Evolutionary conservation across 2,888 invertebrate species (phyloP).

Genomic region (Lasioglossum oenotherae): DNA sequence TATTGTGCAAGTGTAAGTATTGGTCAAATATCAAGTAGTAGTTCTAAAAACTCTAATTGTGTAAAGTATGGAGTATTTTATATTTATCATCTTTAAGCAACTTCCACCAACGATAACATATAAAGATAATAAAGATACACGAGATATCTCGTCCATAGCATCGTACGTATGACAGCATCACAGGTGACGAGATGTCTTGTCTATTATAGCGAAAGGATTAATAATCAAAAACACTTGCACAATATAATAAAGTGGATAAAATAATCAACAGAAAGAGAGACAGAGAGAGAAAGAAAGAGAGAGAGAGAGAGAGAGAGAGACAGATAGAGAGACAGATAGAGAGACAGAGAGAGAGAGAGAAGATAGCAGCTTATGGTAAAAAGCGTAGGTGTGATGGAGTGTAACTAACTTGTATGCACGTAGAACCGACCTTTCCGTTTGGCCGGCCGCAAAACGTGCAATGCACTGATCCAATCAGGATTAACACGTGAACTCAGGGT

Average conservation of each 20-base stretch:
- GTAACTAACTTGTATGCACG: conserved; percentile 85
- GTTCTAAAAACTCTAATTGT: too few species aligned
- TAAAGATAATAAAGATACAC: too few species aligned
- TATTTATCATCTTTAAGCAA: too few species aligned
- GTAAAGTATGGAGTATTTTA: too few species aligned
- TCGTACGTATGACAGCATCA: too few species aligned
- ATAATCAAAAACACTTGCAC: conserved; percentile 43
- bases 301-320: conserved; percentile 18
- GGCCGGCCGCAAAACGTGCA: conserved; percentile 91
- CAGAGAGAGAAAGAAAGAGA: conserved; percentile 10
- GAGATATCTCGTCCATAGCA: too few species aligned
- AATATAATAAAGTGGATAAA: conserved; percentile 47
- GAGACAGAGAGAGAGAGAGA: background rate
- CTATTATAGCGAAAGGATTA: background rate
- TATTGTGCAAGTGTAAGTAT: conserved; percentile 46
- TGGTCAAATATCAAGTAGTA: background rate
- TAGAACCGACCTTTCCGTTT: conserved; percentile 88
- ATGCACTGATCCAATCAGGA: conserved; percentile 99
- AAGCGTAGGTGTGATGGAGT: conserved; percentile 84
- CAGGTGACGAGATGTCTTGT: too few species aligned
- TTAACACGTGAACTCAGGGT: conserved; percentile 97
- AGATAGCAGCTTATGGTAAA: conserved; percentile 72
- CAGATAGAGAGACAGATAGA: conserved; percentile 28
- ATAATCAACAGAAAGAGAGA: background rate
- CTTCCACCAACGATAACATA: too few species aligned